A percentile compares a stretch with the other conserved stretches of the same genome.
Evolutionary conservation across 2,797 vertebrate genomes (phyloP).

Genomic region (Phalanger gymnotis): DNA sequence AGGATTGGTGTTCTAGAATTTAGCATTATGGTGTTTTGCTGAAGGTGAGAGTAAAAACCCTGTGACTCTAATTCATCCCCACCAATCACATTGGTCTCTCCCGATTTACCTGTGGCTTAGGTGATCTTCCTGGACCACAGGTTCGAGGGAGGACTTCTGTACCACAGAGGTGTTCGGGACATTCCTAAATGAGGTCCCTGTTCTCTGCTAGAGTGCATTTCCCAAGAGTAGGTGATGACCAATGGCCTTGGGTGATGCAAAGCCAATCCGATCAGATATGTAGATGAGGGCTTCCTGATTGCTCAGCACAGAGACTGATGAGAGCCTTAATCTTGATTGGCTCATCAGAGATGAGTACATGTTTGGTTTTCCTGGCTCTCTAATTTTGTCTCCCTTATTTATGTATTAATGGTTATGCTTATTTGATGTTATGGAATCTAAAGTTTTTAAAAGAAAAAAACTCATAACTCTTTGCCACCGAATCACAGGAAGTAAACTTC

Average conservation of each 20-base stretch:
- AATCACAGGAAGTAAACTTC: background rate
- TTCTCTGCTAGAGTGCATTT: background rate
- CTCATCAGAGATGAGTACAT: background rate
- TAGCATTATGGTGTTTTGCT: background rate
- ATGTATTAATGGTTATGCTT: background rate
- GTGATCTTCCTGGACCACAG: background rate
- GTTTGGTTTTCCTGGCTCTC: background rate
- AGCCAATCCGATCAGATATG: background rate
- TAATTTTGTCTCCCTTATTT: background rate
- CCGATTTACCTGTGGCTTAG: background rate
- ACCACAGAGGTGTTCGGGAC: background rate
- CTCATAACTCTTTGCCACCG: background rate
- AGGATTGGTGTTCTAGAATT: background rate
- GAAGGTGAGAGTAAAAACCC: background rate
- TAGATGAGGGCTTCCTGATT: background rate
- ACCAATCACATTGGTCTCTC: background rate
- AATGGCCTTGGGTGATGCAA: background rate
- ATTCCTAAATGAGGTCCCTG: background rate
- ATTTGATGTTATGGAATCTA: background rate
- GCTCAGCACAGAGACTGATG: background rate
- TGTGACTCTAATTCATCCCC: background rate
- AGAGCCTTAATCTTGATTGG: background rate
- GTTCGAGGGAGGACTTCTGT: background rate
- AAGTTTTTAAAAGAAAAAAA: constrained; percentile 43
- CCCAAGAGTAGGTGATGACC: background rate